phyloP scores from a whole-genome alignment of 2,797 vertebrate genomes.

The Ctenopoma kingsleyae region DNA sequence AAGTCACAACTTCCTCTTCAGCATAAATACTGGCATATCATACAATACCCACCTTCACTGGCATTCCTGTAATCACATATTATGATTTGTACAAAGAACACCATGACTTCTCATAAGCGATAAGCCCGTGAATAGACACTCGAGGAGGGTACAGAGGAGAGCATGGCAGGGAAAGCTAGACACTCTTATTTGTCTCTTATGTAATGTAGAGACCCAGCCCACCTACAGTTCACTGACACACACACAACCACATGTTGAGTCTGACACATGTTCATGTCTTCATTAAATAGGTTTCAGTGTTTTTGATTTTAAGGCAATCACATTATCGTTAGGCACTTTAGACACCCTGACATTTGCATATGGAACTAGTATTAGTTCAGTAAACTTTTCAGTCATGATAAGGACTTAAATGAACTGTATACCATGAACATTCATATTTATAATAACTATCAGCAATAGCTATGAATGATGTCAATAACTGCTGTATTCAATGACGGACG shows the following conservation, averaged over 20 bases:
- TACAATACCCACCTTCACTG: slow-evolving; percentile 21
- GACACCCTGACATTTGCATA: slow-evolving; percentile 14
- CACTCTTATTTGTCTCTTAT: slow-evolving; percentile 60
- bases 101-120: slow-evolving; percentile 33
- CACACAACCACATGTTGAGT: slow-evolving; percentile 58
- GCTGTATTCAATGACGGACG: slow-evolving; percentile 1
- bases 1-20: slow-evolving; percentile 73
- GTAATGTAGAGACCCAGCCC: slow-evolving; percentile 62
- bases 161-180: slow-evolving; percentile 41
- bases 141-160: slow-evolving; percentile 41
- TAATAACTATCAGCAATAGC: too few species aligned
- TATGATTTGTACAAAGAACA: slow-evolving; percentile 46
- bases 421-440: neutral
- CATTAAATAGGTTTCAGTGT: neutral
- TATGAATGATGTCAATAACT: neutral
- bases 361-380: slow-evolving; percentile 9
- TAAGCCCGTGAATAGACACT: slow-evolving; percentile 38
- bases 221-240: slow-evolving; percentile 50
- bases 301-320: neutral
- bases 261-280: slow-evolving; percentile 34
- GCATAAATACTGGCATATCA: slow-evolving; percentile 55
- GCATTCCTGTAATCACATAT: slow-evolving; percentile 48
- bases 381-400: neutral
- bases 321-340: slow-evolving; percentile 7
- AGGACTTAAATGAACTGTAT: neutral